Evolutionary conservation across 2,888 invertebrate genomes (phyloP).

Genomic region (Tridacna gigas): DNA sequence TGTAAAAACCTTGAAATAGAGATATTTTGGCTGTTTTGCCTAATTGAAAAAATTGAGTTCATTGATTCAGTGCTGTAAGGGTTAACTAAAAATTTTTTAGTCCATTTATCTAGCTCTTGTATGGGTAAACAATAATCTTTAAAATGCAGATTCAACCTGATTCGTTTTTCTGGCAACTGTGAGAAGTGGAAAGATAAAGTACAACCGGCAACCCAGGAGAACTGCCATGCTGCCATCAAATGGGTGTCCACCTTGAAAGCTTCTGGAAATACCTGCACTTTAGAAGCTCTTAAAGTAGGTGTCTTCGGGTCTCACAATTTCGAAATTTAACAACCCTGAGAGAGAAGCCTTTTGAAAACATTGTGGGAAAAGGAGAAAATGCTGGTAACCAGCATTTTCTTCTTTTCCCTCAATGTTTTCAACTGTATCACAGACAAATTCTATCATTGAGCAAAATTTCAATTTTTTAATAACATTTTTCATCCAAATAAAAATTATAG

Average conservation of each 20-base stretch:
- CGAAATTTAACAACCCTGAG: background rate
- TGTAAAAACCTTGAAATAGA: no score
- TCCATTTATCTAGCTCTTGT: no score
- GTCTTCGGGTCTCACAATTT: background rate
- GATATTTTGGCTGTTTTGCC: no score
- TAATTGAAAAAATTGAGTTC: no score
- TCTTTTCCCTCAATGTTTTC: background rate
- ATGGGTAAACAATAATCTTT: no score
- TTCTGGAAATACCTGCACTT: constrained; percentile 85
- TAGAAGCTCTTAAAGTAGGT: constrained; percentile 83
- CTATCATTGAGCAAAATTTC: no score
- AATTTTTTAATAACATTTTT: no score
- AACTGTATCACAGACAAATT: background rate
- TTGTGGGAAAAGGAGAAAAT: constrained; percentile 1
- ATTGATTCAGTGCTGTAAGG: no score
- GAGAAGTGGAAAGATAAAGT: constrained; percentile 79
- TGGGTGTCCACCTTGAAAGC: constrained; percentile 83
- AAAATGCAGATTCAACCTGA: constrained; percentile 83
- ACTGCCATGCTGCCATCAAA: constrained; percentile 83
- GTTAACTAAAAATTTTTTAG: no score
- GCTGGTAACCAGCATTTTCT: constrained; percentile 6
- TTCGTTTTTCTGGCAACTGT: constrained; percentile 83
- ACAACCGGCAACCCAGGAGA: constrained; percentile 81
- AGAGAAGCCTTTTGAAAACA: background rate
- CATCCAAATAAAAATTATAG: no score